A percentile compares a stretch with the other conserved stretches of the same genome.
Conservation (phyloP, 2,888 invertebrate genomes). For the Himalopsyche tibetana region DNA sequence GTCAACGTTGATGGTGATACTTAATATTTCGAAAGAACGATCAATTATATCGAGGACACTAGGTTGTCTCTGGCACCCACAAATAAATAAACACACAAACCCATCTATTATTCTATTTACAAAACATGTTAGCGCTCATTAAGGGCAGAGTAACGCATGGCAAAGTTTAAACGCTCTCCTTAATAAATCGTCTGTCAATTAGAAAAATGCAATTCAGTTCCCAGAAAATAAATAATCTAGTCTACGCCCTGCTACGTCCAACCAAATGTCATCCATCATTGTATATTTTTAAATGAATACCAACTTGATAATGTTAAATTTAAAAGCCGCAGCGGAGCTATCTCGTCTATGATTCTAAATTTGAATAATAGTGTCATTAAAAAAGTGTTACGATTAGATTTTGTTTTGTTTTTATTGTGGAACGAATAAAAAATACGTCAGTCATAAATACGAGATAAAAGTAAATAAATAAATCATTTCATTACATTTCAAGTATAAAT, state of each 20-base stretch:
- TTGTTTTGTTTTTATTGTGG: neutral
- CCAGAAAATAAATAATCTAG: conserved; percentile 26
- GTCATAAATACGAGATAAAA: no score
- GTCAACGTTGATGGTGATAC: no score
- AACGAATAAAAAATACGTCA: no score
- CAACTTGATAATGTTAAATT: conserved; percentile 2
- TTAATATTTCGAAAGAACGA: no score
- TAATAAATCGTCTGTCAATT: conserved; percentile 34
- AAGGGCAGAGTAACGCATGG: conserved; percentile 16
- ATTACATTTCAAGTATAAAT: no score
- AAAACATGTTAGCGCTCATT: conserved; percentile 20
- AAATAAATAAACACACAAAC: neutral
- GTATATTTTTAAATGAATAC: conserved; percentile 4
- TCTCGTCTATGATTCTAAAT: conserved; percentile 17
- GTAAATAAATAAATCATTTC: no score
- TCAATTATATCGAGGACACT: no score
- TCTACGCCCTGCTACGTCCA: conserved; percentile 8
- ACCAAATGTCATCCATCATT: conserved; percentile 7
- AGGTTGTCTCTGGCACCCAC: neutral
- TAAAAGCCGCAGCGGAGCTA: neutral
- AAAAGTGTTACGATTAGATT: neutral
- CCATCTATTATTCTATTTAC: conserved; percentile 26
- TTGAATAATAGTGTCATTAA: conserved; percentile 18
- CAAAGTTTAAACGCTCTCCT: conserved; percentile 30
- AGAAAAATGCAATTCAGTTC: conserved; percentile 26